These are phyloP conservation scores for Meda fulgida DNA, from an alignment of 2,797 vertebrate species.

Conservation along the genomic window DNA sequence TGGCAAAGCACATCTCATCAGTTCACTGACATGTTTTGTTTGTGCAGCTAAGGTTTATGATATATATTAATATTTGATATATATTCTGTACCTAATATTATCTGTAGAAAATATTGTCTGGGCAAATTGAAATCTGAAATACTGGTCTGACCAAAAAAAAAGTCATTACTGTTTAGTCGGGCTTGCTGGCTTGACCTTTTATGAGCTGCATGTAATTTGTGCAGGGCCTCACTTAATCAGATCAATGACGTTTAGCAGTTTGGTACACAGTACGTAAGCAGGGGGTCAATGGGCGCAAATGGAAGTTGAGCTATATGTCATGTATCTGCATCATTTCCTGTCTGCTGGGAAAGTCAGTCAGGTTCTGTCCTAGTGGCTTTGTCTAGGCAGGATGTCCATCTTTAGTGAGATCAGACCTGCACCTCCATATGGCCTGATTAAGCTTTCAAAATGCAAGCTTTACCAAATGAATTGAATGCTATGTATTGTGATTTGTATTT, in stretches of 20 bases:
- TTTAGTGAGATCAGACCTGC: constrained; percentile 33
- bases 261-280: constrained; percentile 59
- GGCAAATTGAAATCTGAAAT: not conserved
- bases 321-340: constrained; percentile 64
- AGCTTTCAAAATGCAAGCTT: not conserved
- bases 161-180: not conserved
- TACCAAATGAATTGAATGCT: no score
- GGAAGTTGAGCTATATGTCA: constrained; percentile 68
- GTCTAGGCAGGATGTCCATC: constrained; percentile 56
- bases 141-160: not conserved
- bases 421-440: not conserved
- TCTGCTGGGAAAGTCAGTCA: constrained; percentile 72
- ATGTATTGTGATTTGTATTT: no score
- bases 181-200: not conserved
- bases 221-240: not conserved
- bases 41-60: no score
- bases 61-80: no score
- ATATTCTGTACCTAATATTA: no score
- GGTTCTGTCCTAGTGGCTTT: constrained; percentile 59
- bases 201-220: not conserved
- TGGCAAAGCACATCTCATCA: constrained; percentile 33
- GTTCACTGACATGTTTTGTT: not conserved
- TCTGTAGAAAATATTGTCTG: not conserved
- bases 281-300: constrained; percentile 47
- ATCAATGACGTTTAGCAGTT: constrained; percentile 8